phyloP scores from a whole-genome alignment of 2,113 vertebrate genomes.

The Seriola aureovittata region DNA sequence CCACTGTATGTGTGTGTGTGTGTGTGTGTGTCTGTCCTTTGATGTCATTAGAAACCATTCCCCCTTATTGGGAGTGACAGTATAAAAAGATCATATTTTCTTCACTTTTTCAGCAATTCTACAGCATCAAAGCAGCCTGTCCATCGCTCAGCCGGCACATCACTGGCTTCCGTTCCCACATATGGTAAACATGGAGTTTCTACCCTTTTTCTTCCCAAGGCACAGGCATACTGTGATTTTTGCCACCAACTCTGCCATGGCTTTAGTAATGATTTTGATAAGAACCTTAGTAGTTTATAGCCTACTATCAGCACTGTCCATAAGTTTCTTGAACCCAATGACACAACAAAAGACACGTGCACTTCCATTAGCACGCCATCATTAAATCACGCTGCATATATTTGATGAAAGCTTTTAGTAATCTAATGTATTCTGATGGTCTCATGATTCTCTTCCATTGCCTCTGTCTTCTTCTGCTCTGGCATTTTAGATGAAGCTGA shows the following conservation, averaged over 20 bases:
- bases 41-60: neutral
- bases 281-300: neutral
- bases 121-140: slow-evolving; percentile 61
- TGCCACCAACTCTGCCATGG: neutral
- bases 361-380: neutral
- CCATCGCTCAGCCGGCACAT: slow-evolving; percentile 46
- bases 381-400: slow-evolving; percentile 38
- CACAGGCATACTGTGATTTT: slow-evolving; percentile 1
- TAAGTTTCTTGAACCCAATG: slow-evolving; percentile 3
- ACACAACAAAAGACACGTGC: neutral
- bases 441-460: slow-evolving; percentile 41
- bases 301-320: neutral
- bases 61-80: neutral
- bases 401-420: slow-evolving; percentile 46
- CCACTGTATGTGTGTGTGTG: neutral
- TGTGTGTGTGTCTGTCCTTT: neutral
- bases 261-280: neutral
- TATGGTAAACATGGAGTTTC: slow-evolving; percentile 65
- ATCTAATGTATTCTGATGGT: slow-evolving; percentile 57
- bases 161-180: slow-evolving; percentile 55
- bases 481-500: slow-evolving; percentile 10
- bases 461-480: slow-evolving; percentile 19
- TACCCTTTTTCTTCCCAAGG: neutral
- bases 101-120: slow-evolving; percentile 61
- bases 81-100: neutral